Percentiles rank a stretch among this genome's conserved stretches.
Conservation (phyloP, 2,113 vertebrate genomes). For the Calidris pugnax region DNA sequence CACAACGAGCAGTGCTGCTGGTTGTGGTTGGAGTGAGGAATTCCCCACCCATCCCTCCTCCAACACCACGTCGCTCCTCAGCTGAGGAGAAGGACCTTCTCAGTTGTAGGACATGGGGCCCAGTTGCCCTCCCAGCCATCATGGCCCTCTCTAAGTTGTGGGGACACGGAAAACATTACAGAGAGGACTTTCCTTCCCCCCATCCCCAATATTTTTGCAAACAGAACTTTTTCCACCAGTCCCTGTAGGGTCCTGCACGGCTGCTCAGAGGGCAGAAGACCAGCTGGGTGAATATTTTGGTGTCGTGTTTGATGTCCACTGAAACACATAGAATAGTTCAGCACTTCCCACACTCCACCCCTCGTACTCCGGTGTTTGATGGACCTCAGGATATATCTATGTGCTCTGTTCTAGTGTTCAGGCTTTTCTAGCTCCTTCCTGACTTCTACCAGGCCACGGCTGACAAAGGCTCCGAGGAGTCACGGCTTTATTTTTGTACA, state of each 20-base stretch:
- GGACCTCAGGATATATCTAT: neutral
- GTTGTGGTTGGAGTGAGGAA: neutral
- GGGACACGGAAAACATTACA: neutral
- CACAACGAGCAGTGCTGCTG: neutral
- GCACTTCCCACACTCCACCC: neutral
- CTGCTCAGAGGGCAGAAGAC: neutral
- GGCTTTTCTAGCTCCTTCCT: neutral
- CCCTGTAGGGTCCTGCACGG: neutral
- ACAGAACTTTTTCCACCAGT: neutral
- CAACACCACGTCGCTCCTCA: accelerated
- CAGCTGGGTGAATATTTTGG: neutral
- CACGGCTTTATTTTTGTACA: neutral
- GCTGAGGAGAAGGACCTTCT: neutral
- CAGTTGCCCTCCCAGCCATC: neutral
- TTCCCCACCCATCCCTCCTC: neutral
- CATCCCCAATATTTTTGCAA: neutral
- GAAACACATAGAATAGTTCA: neutral
- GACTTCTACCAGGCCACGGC: neutral
- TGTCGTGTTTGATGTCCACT: neutral
- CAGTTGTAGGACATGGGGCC: neutral
- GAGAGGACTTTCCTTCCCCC: neutral
- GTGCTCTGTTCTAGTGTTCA: neutral
- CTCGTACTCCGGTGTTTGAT: neutral
- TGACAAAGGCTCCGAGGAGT: neutral
- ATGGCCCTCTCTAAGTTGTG: neutral